A percentile compares a stretch with the other conserved stretches of the same genome.
These are phyloP conservation scores for Anser cygnoides DNA, from an alignment of 2,113 vertebrate genomes.

Conservation along the genomic window DNA sequence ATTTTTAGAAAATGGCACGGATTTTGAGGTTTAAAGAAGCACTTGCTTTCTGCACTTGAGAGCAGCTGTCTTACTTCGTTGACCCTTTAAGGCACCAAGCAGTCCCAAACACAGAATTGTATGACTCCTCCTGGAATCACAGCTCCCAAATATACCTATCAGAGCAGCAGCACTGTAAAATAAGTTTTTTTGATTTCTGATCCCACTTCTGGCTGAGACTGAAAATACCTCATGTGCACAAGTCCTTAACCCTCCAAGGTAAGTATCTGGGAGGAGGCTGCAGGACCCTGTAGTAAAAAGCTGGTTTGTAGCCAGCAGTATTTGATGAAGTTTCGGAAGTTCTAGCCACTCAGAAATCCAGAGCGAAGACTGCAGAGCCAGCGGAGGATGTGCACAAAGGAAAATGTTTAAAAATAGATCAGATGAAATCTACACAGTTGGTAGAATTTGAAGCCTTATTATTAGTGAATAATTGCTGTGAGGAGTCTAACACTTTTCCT, in stretches of 20 bases:
- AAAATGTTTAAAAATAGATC: not conserved
- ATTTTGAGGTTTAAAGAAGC: not conserved
- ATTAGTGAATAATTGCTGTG: not conserved
- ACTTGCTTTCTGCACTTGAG: not conserved
- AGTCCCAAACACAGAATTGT: not conserved
- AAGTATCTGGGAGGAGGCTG: not conserved
- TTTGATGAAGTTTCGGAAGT: not conserved
- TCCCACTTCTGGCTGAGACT: not conserved
- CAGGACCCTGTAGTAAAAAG: not conserved
- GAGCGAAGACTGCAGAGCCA: not conserved
- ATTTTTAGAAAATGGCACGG: conserved; percentile 11
- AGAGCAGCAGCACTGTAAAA: not conserved
- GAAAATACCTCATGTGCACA: not conserved
- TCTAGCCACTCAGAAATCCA: not conserved
- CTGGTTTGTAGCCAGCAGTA: not conserved
- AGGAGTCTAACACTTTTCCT: not conserved
- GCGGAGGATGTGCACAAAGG: not conserved
- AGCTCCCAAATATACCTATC: not conserved
- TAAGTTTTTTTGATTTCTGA: not conserved
- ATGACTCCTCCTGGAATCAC: not conserved
- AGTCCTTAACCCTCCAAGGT: rapidly evolving
- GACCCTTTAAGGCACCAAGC: not conserved
- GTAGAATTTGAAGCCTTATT: not conserved
- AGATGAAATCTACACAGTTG: not conserved
- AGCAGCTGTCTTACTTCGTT: not conserved